phyloP scores from a whole-genome alignment of 2,888 invertebrate species.

The Drosophila tripunctata region DNA sequence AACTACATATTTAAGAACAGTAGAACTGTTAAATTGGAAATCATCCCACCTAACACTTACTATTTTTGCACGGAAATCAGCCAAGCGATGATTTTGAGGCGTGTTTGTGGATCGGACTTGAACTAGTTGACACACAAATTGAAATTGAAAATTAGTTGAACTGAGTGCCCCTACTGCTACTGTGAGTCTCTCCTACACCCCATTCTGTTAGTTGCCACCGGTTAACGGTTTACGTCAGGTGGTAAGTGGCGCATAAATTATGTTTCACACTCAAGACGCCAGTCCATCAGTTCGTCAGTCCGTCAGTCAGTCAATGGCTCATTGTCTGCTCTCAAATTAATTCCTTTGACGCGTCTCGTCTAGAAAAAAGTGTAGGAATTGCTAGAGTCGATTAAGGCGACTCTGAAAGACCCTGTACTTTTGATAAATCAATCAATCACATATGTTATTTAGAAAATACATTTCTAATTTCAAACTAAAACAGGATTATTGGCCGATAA shows the following conservation, averaged over 20 bases:
- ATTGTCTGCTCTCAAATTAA: conserved; percentile 51
- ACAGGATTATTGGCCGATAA: no score
- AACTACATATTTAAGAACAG: conserved; percentile 39
- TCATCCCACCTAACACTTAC: conserved; percentile 24
- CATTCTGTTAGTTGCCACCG: neutral
- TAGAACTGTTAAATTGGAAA: conserved; percentile 28
- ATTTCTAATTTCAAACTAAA: no score
- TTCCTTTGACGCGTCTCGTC: conserved; percentile 36
- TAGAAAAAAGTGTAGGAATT: no score
- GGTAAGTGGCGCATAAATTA: conserved; percentile 57
- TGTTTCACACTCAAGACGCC: conserved; percentile 19
- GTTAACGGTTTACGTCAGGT: conserved; percentile 44
- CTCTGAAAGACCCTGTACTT: no score
- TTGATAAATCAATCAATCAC: no score
- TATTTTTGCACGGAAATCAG: conserved; percentile 35
- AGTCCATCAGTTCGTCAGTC: conserved; percentile 15
- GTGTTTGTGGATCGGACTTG: conserved; percentile 5
- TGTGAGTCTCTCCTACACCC: neutral
- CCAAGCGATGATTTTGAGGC: conserved; percentile 22
- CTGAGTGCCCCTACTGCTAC: conserved; percentile 2
- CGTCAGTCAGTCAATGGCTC: conserved; percentile 36
- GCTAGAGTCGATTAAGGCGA: no score
- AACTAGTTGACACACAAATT: conserved; percentile 52
- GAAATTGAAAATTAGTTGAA: conserved; percentile 44
- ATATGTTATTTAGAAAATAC: no score